These are phyloP conservation scores for Cosmia pyralina DNA, from an alignment of 2,888 invertebrate genomes.

Conservation along the genomic window DNA sequence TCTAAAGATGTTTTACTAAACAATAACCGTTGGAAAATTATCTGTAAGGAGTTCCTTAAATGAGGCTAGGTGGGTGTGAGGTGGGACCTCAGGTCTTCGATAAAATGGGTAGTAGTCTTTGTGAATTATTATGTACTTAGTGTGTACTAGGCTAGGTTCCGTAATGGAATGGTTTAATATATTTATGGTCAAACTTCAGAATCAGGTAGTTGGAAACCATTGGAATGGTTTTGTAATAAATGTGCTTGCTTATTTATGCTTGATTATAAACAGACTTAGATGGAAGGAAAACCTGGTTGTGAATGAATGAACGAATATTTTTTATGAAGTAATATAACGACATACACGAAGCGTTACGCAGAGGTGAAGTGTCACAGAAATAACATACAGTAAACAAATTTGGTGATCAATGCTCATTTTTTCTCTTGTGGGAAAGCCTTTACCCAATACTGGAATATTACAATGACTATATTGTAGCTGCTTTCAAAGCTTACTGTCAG, in stretches of 20 bases:
- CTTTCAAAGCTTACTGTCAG: no score
- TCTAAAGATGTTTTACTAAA: constrained; percentile 55
- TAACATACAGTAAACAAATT: neutral
- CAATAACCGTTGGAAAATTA: constrained; percentile 66
- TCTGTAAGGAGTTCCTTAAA: constrained; percentile 68
- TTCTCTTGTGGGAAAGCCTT: neutral
- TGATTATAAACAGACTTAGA: neutral
- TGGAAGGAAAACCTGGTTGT: no score
- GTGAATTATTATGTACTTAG: neutral
- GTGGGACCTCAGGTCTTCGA: neutral
- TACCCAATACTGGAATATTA: neutral
- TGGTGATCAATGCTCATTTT: neutral
- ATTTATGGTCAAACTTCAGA: neutral
- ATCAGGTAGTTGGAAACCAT: neutral
- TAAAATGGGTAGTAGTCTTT: constrained; percentile 3
- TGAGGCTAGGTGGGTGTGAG: constrained; percentile 61
- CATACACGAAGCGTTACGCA: no score
- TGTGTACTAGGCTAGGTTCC: neutral
- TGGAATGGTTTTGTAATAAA: neutral
- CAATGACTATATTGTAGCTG: no score
- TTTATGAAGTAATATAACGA: no score
- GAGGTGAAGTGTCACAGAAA: no score
- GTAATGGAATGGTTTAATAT: neutral
- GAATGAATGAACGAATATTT: no score
- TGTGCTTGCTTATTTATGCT: neutral